These are phyloP conservation scores for Tachypleus tridentatus DNA, from an alignment of 1,140 invertebrate genomes.

Conservation along the genomic window DNA sequence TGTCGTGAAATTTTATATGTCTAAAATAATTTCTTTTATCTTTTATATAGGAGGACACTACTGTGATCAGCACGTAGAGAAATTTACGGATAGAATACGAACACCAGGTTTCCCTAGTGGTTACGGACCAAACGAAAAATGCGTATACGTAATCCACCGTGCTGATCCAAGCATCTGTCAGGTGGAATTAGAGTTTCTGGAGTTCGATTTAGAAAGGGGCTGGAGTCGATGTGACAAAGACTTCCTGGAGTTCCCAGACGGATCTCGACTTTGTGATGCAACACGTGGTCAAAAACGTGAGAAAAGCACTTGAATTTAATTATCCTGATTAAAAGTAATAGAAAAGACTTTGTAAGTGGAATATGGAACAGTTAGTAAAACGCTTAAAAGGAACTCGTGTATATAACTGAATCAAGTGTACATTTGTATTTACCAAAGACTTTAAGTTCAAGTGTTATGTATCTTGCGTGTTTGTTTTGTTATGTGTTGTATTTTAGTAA, in stretches of 20 bases:
- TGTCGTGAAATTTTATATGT: neutral
- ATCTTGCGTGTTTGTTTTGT: no score
- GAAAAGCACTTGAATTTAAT: no score
- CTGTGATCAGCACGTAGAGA: slow-evolving; percentile 10
- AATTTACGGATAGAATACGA: neutral
- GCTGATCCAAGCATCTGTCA: slow-evolving; percentile 5
- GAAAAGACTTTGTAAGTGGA: no score
- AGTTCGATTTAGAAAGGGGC: no score
- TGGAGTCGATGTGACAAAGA: neutral
- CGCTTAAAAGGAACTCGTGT: no score
- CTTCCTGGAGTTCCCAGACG: neutral
- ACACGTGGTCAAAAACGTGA: no score
- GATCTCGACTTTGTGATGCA: neutral
- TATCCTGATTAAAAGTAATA: no score
- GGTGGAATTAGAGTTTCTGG: neutral
- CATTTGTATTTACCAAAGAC: no score
- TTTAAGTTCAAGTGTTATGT: no score
- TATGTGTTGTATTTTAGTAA: no score
- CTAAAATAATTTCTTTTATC: neutral
- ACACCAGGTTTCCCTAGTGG: slow-evolving; percentile 8
- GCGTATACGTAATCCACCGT: slow-evolving; percentile 14
- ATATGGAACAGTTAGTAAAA: no score
- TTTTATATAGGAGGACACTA: slow-evolving; percentile 1
- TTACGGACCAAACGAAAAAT: slow-evolving; percentile 8
- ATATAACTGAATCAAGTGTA: no score